Base-by-base conservation (phyloP, 1,140 invertebrate genomes). In the Polypedilum vanderplanki region DNA sequence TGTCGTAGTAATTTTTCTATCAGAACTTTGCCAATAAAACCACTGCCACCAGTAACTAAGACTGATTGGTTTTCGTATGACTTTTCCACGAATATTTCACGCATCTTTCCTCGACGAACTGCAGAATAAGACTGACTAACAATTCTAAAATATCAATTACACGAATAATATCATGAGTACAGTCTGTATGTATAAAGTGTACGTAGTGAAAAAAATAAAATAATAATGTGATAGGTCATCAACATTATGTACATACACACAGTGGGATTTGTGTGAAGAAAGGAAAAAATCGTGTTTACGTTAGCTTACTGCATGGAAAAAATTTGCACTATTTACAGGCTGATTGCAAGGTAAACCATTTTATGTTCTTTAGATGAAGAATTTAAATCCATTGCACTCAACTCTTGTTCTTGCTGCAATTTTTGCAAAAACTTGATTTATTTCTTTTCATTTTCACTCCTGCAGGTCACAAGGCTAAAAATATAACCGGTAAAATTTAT, bases 1-100 rank as follows among this genome's bases (percentile, higher is more conserved):
- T 87, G 87, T 77, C 90, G 84, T 22, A 92, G 82, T 40, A 92
- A 79, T 80, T 92, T 92, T 79, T 92, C 90, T 75, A 92, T 81
- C 15, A 89, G 79, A 17, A 87, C 85, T 79, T 88, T 88, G 3
- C 89, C 89, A 80, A 82, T 80, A 76, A 82, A 82, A 12, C 81
- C 81, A 4, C 80, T 81, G 0, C 80, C 80, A 18, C 81, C 81
- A 9, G 15, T 70, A 7, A 70, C 65, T 0, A 70, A 17, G 20
- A 70, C 20, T 3, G 65, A 70, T 18, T 70, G 17, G 8, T 18
- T 9, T 5, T 20, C 65, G 20, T 20, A 70, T 22, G 65, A 18
- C 20, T 70, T 70, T 70, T 70, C 65, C 5, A 70, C 65, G 20
- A 70, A 70, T 70, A 70, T 20, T 70, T 70, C 65, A 2, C 65